These are phyloP conservation scores for Trypoxylus dichotomus DNA, from an alignment of 1,140 invertebrate genomes.

Conservation along the genomic window DNA sequence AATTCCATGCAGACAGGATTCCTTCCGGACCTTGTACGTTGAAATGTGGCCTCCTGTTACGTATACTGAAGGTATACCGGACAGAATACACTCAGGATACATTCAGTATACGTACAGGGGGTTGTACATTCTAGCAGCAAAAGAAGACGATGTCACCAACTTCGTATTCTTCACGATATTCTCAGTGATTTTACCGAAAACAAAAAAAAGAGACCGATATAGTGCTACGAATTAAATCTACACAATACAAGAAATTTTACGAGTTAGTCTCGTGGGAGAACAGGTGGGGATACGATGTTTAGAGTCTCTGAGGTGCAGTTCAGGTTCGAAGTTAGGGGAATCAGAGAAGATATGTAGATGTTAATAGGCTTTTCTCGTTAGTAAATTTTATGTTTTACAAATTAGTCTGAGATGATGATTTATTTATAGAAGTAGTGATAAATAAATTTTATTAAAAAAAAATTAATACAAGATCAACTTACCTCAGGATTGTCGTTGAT, in stretches of 20 bases:
- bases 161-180: background rate
- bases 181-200: background rate
- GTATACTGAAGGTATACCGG: conserved; percentile 99
- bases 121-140: conserved; percentile 65
- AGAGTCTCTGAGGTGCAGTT: background rate
- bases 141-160: background rate
- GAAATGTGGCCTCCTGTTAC: conserved; percentile 92
- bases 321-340: background rate
- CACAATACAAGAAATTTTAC: conserved; percentile 4
- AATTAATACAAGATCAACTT: background rate
- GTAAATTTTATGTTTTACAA: too few relatives aligned
- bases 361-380: background rate
- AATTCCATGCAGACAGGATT: background rate
- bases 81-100: conserved; percentile 97
- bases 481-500: background rate
- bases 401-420: background rate
- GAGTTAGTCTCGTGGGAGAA: conserved; percentile 1
- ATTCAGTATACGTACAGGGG: conserved; percentile 99
- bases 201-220: background rate
- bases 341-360: background rate
- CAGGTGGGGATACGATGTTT: background rate
- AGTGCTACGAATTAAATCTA: background rate
- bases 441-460: background rate
- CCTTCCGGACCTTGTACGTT: conserved; percentile 53
- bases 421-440: background rate